Conservation (phyloP, 2,797 vertebrate genomes). For the Petrocephalus sullivani region DNA sequence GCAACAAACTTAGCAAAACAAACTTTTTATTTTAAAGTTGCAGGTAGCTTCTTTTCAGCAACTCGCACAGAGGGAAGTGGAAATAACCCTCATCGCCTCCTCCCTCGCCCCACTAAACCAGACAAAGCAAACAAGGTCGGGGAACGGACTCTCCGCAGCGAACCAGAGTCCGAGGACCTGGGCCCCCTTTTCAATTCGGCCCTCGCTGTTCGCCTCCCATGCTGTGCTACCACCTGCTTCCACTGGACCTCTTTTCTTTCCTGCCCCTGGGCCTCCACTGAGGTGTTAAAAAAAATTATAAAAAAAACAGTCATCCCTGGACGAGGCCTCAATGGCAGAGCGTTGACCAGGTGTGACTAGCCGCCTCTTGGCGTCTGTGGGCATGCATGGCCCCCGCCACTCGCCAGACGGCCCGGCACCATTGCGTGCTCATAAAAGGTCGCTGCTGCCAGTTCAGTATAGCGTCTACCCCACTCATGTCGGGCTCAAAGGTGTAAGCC, state of each 20-base stretch:
- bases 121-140: background rate
- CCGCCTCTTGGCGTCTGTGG: background rate
- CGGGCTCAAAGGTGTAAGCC: background rate
- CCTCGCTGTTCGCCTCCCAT: background rate
- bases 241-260: background rate
- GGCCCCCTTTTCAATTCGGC: background rate
- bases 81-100: background rate
- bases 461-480: background rate
- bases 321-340: background rate
- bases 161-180: background rate
- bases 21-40: background rate
- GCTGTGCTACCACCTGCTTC: background rate
- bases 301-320: background rate
- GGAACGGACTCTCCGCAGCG: background rate
- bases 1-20: background rate
- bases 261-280: background rate
- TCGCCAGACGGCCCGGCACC: background rate
- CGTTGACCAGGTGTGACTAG: background rate
- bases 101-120: background rate
- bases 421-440: conserved; percentile 1
- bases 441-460: background rate
- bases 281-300: background rate
- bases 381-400: background rate
- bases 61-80: background rate
- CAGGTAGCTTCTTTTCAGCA: background rate